A percentile compares a stretch with the other conserved stretches of the same genome.
phyloP scores from a whole-genome alignment of 2,797 vertebrate species.

The Peromyscus melanophrys region DNA sequence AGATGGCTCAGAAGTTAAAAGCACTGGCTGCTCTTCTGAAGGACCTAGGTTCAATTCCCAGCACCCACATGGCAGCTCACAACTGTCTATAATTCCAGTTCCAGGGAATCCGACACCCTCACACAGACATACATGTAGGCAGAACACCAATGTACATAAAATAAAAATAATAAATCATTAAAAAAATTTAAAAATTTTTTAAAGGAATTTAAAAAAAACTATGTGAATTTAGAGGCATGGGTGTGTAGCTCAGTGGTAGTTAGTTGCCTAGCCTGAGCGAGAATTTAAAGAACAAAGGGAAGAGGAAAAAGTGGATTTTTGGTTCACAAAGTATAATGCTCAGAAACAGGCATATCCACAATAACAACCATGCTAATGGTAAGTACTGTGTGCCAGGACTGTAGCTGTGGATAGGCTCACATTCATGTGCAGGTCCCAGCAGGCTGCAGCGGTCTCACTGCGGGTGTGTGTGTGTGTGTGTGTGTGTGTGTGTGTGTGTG shows the following conservation, averaged over 20 bases:
- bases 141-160: background rate
- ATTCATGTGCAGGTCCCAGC: background rate
- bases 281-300: background rate
- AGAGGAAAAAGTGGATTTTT: background rate
- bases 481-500: too few relatives aligned
- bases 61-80: background rate
- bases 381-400: background rate
- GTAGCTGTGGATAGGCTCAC: background rate
- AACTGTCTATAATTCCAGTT: background rate
- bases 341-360: slow-evolving; percentile 26
- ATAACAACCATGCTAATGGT: background rate
- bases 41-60: background rate
- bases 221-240: background rate
- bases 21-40: background rate
- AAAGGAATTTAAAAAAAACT: background rate
- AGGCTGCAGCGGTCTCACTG: background rate
- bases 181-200: background rate
- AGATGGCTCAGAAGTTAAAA: background rate
- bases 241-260: background rate
- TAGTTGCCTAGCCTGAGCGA: background rate
- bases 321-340: slow-evolving; percentile 26
- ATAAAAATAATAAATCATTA: background rate
- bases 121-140: background rate
- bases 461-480: background rate
- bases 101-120: background rate